Conservation (phyloP, 2,888 invertebrate genomes). For the Balanococcus diminutus region DNA sequence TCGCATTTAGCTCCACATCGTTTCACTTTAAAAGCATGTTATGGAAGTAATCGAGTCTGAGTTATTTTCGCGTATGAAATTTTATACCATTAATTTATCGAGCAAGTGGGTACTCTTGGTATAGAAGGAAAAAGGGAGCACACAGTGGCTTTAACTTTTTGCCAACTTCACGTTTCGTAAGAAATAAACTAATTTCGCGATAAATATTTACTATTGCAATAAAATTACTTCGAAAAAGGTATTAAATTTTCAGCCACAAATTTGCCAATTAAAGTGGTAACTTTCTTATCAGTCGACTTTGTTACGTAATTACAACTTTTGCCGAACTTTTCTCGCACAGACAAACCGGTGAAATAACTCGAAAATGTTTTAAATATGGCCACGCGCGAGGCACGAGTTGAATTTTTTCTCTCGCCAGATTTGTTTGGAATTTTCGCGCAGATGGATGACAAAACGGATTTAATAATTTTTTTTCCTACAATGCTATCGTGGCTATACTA, state of each 20-base stretch:
- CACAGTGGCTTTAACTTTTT: background rate
- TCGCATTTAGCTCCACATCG: background rate
- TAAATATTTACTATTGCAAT: constrained; percentile 22
- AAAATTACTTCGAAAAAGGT: constrained; percentile 17
- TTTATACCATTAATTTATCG: constrained; percentile 3
- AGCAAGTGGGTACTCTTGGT: background rate
- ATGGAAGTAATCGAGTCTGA: background rate
- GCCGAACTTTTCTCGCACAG: background rate
- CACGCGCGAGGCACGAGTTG: background rate
- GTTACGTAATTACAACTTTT: constrained; percentile 12
- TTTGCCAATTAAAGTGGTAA: constrained; percentile 6
- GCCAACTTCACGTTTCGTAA: constrained; percentile 2
- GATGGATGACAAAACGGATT: background rate
- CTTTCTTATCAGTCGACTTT: constrained; percentile 2
- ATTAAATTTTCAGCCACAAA: constrained; percentile 12
- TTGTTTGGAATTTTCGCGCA: background rate
- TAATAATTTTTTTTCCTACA: background rate
- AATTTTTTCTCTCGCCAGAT: background rate
- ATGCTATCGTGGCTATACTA: background rate
- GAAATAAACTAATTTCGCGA: background rate
- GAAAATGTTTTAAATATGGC: background rate
- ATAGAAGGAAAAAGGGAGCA: background rate
- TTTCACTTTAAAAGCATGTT: background rate
- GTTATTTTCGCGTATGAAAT: constrained; percentile 14
- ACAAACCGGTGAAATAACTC: background rate